Conservation (phyloP, 2,888 invertebrate genomes). For the Labia minor region DNA sequence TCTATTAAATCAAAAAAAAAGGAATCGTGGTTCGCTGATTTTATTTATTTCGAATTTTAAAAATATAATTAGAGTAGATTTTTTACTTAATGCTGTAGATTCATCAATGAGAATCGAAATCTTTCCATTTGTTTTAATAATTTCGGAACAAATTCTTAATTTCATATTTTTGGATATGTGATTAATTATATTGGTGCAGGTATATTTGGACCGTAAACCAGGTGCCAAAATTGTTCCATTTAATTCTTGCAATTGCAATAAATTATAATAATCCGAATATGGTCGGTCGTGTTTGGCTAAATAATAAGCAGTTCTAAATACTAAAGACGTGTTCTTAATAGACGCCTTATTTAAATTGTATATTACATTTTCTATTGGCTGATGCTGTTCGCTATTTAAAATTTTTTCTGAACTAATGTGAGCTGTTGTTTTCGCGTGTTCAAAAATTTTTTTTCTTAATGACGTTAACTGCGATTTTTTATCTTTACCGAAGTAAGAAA, state of each 20-base stretch:
- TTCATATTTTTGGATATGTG: slow-evolving; percentile 18
- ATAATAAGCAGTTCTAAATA: slow-evolving; percentile 17
- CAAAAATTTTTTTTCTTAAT: too few relatives aligned
- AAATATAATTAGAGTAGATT: slow-evolving; percentile 2
- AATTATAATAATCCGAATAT: neutral
- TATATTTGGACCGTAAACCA: slow-evolving; percentile 17
- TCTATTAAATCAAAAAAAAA: slow-evolving; percentile 18
- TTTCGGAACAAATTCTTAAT: neutral
- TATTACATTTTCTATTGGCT: too few relatives aligned
- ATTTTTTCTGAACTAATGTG: too few relatives aligned
- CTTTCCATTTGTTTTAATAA: slow-evolving; percentile 5
- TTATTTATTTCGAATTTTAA: neutral
- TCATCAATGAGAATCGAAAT: slow-evolving; percentile 18
- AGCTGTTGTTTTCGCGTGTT: too few relatives aligned
- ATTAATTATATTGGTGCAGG: slow-evolving; percentile 15
- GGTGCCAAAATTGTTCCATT: slow-evolving; percentile 16
- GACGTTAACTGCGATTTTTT: too few relatives aligned
- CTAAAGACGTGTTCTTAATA: neutral
- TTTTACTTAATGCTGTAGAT: neutral
- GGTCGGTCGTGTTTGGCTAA: slow-evolving; percentile 13
- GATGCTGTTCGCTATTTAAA: too few relatives aligned
- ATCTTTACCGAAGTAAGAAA: too few relatives aligned
- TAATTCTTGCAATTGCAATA: slow-evolving; percentile 8
- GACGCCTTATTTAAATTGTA: too few relatives aligned
- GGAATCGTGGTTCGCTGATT: neutral